Percentiles rank a stretch among this genome's conserved stretches.
Evolutionary conservation across 2,888 invertebrate species (phyloP).

Genomic region (Eulithis prunata): DNA sequence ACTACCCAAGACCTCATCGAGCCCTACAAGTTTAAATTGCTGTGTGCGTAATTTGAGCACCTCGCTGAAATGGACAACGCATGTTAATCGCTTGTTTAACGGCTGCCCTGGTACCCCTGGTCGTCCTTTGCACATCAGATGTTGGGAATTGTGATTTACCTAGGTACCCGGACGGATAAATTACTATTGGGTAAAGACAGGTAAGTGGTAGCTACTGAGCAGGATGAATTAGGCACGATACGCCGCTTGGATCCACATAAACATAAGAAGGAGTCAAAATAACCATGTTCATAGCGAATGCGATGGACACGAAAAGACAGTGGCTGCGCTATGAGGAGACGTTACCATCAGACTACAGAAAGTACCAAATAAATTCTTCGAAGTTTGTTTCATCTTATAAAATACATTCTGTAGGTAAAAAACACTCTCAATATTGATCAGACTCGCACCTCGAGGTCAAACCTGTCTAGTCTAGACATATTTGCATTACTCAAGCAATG

Average conservation of each 20-base stretch:
- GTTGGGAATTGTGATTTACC: constrained; percentile 34
- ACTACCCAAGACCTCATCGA: constrained; percentile 44
- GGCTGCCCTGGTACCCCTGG: constrained; percentile 37
- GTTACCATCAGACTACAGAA: not conserved
- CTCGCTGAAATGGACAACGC: constrained; percentile 62
- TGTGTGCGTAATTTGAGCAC: constrained; percentile 51
- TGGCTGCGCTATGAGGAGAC: not conserved
- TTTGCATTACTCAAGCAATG: constrained; percentile 37
- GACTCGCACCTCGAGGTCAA: constrained; percentile 1
- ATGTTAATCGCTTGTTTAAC: constrained; percentile 65
- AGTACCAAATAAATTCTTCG: not conserved
- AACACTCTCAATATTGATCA: not conserved
- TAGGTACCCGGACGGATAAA: constrained; percentile 15
- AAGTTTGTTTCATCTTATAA: not conserved
- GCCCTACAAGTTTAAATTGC: constrained; percentile 61
- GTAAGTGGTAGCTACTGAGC: constrained; percentile 1
- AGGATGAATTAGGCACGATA: not conserved
- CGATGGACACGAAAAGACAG: no score
- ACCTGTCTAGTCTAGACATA: constrained; percentile 22
- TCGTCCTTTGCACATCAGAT: constrained; percentile 23
- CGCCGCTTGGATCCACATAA: not conserved
- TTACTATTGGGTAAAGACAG: constrained; percentile 10
- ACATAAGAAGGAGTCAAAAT: not conserved
- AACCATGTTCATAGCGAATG: not conserved
- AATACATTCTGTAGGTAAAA: not conserved